Conservation (phyloP, 2,888 invertebrate species). For the Hirtodrosophila alboralis region DNA sequence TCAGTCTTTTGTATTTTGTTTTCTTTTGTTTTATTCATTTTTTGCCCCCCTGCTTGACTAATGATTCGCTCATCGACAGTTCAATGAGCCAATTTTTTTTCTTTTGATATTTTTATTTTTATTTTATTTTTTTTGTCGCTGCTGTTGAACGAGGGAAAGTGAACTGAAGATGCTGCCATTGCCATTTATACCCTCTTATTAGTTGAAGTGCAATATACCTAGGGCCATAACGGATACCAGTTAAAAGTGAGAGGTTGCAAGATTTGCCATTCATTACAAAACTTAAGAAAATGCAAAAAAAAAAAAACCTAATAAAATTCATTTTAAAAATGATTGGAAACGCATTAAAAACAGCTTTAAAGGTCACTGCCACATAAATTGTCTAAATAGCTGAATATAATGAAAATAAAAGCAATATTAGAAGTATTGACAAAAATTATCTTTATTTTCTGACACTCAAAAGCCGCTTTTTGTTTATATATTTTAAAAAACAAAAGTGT, state of each 20-base stretch:
- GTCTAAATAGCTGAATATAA: background rate
- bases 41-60: slow-evolving; percentile 62
- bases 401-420: no score
- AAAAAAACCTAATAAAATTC: slow-evolving; percentile 1
- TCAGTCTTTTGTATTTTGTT: slow-evolving; percentile 3
- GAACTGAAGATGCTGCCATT: slow-evolving; percentile 46
- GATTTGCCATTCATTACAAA: background rate
- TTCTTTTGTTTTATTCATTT: slow-evolving; percentile 13
- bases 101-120: slow-evolving; percentile 10
- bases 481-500: no score
- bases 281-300: background rate
- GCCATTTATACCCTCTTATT: slow-evolving; percentile 48
- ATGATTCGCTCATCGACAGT: slow-evolving; percentile 70
- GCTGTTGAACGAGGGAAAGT: slow-evolving; percentile 48
- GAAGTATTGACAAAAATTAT: no score
- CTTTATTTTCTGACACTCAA: no score
- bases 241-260: slow-evolving; percentile 48
- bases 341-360: slow-evolving; percentile 5
- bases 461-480: no score
- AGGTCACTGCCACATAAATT: slow-evolving; percentile 4
- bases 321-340: slow-evolving; percentile 22
- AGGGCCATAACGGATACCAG: slow-evolving; percentile 31
- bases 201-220: slow-evolving; percentile 29
- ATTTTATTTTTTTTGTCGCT: slow-evolving; percentile 33
- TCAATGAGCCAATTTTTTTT: slow-evolving; percentile 73